Percentiles rank a stretch among this genome's conserved stretches.
These are phyloP conservation scores for Monoplex corrugatus DNA, from an alignment of 2,888 invertebrate genomes.

Conservation along the genomic window DNA sequence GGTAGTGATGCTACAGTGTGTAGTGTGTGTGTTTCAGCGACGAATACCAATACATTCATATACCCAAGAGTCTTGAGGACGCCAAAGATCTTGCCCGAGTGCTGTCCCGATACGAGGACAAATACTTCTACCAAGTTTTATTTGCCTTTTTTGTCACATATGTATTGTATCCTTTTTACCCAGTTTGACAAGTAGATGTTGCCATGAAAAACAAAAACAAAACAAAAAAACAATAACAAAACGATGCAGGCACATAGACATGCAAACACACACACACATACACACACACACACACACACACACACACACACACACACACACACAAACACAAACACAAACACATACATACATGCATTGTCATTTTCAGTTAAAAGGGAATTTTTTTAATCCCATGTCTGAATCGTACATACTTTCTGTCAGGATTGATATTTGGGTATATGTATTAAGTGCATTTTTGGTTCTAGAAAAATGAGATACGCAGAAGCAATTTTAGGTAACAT, in stretches of 20 bases:
- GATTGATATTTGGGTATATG: too few relatives aligned
- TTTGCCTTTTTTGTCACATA: constrained; percentile 94
- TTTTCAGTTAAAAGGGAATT: too few relatives aligned
- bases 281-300: background rate
- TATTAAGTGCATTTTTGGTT: too few relatives aligned
- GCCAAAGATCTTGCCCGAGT: constrained; percentile 96
- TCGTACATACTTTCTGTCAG: too few relatives aligned
- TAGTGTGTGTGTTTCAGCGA: constrained; percentile 85
- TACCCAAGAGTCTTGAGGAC: constrained; percentile 96
- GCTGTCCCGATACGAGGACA: constrained; percentile 94
- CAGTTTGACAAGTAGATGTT: background rate
- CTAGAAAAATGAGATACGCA: too few relatives aligned
- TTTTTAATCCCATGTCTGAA: too few relatives aligned
- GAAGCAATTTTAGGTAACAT: too few relatives aligned
- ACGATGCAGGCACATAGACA: background rate
- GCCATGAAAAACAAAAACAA: background rate
- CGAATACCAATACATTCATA: constrained; percentile 91
- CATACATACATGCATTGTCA: background rate
- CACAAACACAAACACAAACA: background rate
- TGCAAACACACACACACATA: background rate
- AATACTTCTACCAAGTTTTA: constrained; percentile 95
- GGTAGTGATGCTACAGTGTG: background rate
- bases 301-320: background rate
- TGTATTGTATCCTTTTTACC: constrained; percentile 91
- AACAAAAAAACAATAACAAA: background rate